phyloP scores from a whole-genome alignment of 2,797 vertebrate species.

The Sebastes minor region DNA sequence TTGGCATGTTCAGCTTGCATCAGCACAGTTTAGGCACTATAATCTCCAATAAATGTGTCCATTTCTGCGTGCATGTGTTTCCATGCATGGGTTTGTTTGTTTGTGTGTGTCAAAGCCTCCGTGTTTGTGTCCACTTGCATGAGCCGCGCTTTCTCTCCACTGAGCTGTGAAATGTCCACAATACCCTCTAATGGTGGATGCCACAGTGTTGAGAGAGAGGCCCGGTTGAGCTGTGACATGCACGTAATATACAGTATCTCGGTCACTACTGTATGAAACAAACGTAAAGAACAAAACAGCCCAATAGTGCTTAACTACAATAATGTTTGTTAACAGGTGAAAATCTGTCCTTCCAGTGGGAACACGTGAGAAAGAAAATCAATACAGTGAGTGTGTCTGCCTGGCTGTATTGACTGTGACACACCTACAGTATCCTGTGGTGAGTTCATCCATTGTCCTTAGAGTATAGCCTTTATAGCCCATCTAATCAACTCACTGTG shows the following conservation, averaged over 20 bases:
- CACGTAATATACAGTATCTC: background rate
- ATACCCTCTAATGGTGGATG: conserved; percentile 38
- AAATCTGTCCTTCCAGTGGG: conserved; percentile 29
- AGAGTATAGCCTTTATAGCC: background rate
- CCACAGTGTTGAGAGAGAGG: conserved; percentile 17
- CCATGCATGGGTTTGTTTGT: conserved; percentile 10
- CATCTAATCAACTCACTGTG: conserved; percentile 11
- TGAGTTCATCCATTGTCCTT: conserved; percentile 31
- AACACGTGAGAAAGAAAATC: conserved; percentile 45
- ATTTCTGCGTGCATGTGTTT: background rate
- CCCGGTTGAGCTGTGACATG: conserved; percentile 17
- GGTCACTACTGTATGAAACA: background rate
- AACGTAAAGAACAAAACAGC: conserved; percentile 13
- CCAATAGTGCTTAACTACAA: conserved; percentile 24
- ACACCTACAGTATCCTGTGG: conserved; percentile 28
- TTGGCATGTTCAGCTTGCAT: background rate
- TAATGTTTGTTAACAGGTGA: conserved; percentile 46
- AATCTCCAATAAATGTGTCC: background rate
- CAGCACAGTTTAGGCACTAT: background rate
- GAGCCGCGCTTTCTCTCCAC: conserved; percentile 49
- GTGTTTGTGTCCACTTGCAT: conserved; percentile 45
- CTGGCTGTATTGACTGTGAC: conserved; percentile 48
- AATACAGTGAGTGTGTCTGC: conserved; percentile 54
- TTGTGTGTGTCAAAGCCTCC: conserved; percentile 12
- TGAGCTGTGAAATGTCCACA: conserved; percentile 58